Percentiles rank a stretch among this genome's conserved stretches.
phyloP scores from a whole-genome alignment of 1,140 invertebrate genomes.

The Zaprionus taronus region DNA sequence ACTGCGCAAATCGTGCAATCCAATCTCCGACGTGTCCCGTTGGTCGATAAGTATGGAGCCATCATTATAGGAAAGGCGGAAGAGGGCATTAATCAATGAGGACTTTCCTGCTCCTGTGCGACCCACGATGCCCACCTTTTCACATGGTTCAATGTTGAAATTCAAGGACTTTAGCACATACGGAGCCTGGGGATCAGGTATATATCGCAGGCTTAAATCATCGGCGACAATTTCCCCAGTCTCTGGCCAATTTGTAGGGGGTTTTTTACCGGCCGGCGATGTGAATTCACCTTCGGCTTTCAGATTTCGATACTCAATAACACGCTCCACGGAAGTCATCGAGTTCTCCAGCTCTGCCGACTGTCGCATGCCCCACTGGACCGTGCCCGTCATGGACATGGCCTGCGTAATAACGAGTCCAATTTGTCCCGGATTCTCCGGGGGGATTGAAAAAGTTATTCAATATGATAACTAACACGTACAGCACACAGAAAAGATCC shows the following conservation, averaged over 20 bases:
- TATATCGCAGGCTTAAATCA: constrained; percentile 86
- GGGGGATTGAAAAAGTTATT: constrained; percentile 86
- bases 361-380: constrained; percentile 86
- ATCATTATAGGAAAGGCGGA: constrained; percentile 86
- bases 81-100: constrained; percentile 89
- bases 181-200: constrained; percentile 85
- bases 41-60: constrained; percentile 87
- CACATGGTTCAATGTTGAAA: constrained; percentile 85
- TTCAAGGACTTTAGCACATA: constrained; percentile 87
- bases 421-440: constrained; percentile 87
- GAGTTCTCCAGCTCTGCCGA: constrained; percentile 89
- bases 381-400: constrained; percentile 91
- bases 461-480: constrained; percentile 89
- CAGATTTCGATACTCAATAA: constrained; percentile 91
- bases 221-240: constrained; percentile 89
- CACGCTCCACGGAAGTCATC: constrained; percentile 92
- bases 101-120: constrained; percentile 94
- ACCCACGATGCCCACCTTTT: constrained; percentile 89
- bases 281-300: constrained; percentile 87
- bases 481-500: constrained; percentile 88
- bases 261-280: constrained; percentile 87
- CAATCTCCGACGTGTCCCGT: constrained; percentile 86
- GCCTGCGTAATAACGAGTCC: constrained; percentile 94
- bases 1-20: constrained; percentile 85
- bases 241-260: constrained; percentile 89